Conservation (phyloP, 2,888 invertebrate genomes). For the Phengaris alcon region DNA sequence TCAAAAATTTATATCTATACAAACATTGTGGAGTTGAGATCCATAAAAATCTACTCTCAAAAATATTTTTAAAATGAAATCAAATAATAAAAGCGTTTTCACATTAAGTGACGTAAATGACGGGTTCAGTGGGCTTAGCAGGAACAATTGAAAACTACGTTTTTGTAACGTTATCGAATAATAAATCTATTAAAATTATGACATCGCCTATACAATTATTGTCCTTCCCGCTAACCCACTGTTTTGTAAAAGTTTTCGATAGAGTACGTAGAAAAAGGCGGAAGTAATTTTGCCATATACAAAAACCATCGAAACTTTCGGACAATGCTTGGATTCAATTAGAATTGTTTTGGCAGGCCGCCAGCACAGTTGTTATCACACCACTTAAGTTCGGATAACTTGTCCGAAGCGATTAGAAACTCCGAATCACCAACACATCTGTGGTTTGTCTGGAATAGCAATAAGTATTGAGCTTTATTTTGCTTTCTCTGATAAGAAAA, state of each 20-base stretch:
- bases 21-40: too few species aligned
- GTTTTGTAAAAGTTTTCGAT: background rate
- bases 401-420: slow-evolving; percentile 16
- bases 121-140: too few species aligned
- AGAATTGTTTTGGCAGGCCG: background rate
- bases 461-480: background rate
- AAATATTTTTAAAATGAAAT: too few species aligned
- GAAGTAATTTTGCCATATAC: background rate
- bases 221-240: too few species aligned
- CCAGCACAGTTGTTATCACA: slow-evolving; percentile 11
- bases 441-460: background rate
- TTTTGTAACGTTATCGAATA: too few species aligned
- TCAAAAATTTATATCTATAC: background rate
- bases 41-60: too few species aligned
- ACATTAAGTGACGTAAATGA: too few species aligned
- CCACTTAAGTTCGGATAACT: slow-evolving; percentile 4
- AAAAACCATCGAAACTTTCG: slow-evolving; percentile 19
- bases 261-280: background rate
- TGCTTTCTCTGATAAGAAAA: background rate
- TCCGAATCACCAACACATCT: slow-evolving; percentile 8
- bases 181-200: too few species aligned
- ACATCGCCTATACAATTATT: too few species aligned
- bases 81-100: too few species aligned
- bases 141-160: too few species aligned
- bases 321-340: slow-evolving; percentile 6